phyloP scores from a whole-genome alignment of 2,888 invertebrate species.

The Nudaria mundana region DNA sequence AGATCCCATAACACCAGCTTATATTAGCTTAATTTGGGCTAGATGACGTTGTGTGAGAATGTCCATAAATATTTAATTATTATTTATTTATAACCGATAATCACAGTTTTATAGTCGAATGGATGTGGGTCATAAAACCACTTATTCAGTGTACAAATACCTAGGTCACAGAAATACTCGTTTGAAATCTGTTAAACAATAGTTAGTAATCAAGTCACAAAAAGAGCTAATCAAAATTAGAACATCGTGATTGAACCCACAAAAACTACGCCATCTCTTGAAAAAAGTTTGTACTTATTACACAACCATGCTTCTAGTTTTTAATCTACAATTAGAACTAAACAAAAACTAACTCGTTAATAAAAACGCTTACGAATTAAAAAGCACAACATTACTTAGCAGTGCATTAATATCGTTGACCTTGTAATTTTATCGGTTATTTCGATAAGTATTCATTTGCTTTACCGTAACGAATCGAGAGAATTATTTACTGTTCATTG shows the following conservation, averaged over 20 bases:
- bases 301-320: background rate
- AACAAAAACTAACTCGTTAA: background rate
- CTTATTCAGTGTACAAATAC: too few relatives aligned
- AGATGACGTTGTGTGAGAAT: too few relatives aligned
- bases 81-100: too few relatives aligned
- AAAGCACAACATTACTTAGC: background rate
- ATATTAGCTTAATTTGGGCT: too few relatives aligned
- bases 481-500: slow-evolving; percentile 8
- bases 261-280: background rate
- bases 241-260: background rate
- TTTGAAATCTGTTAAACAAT: too few relatives aligned
- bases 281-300: background rate
- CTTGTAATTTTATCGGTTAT: slow-evolving; percentile 14
- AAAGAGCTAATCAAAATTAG: too few relatives aligned
- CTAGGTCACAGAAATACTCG: too few relatives aligned
- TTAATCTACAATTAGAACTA: background rate
- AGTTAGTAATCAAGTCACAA: too few relatives aligned
- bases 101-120: too few relatives aligned
- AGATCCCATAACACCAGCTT: too few relatives aligned
- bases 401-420: slow-evolving; percentile 8
- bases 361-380: background rate
- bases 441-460: slow-evolving; percentile 12
- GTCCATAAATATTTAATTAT: too few relatives aligned
- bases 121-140: too few relatives aligned
- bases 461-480: slow-evolving; percentile 9